These are phyloP conservation scores for Cephus cinctus DNA, from an alignment of 1,140 invertebrate genomes.

Conservation along the genomic window DNA sequence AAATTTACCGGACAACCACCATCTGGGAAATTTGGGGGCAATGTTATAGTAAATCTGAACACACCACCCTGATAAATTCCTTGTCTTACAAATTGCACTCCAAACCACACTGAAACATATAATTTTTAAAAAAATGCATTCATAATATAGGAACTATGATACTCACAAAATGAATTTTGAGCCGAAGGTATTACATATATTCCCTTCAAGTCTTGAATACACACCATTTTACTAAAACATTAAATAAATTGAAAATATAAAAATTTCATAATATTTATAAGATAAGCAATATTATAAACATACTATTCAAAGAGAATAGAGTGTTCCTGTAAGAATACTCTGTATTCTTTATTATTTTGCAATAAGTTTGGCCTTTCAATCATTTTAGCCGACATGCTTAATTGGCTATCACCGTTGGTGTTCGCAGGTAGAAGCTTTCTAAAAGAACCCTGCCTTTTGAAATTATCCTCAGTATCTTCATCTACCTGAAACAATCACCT, in stretches of 20 bases:
- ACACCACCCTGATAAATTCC: constrained; percentile 86
- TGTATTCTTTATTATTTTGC: constrained; percentile 53
- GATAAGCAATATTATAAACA: constrained; percentile 36
- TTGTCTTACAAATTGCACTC: constrained; percentile 85
- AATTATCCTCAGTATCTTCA: constrained; percentile 38
- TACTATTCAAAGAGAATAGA: constrained; percentile 79
- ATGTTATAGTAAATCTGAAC: constrained; percentile 82
- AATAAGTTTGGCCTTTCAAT: constrained; percentile 56
- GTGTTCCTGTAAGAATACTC: constrained; percentile 70
- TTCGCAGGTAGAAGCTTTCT: constrained; percentile 56
- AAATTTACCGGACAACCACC: constrained; percentile 76
- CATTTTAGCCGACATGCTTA: constrained; percentile 59
- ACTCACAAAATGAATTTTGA: constrained; percentile 72
- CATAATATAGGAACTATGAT: constrained; percentile 12
- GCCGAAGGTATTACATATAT: constrained; percentile 92
- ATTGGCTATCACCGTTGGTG: constrained; percentile 57
- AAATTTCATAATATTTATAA: constrained; percentile 11
- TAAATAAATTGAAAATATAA: constrained; percentile 4
- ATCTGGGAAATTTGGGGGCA: constrained; percentile 88
- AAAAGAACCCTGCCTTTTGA: constrained; percentile 52
- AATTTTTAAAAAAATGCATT: constrained; percentile 25
- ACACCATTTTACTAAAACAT: constrained; percentile 76
- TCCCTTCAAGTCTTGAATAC: constrained; percentile 81
- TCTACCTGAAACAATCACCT: constrained; percentile 28
- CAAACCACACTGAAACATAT: constrained; percentile 82